phyloP scores from a whole-genome alignment of 1,140 invertebrate genomes.

The Lordiphosa collinella region DNA sequence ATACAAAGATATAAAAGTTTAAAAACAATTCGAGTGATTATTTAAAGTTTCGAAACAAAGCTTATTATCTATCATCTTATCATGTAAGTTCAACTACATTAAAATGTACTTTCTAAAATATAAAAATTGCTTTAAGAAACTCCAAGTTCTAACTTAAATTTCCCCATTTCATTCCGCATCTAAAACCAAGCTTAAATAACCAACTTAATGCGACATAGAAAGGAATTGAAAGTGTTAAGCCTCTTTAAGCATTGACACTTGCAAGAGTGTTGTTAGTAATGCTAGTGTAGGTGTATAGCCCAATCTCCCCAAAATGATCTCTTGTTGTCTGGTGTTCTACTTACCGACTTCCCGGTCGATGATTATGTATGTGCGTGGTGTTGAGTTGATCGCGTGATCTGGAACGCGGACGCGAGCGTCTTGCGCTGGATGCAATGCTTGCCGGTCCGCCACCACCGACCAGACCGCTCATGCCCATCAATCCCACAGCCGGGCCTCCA shows the following conservation, averaged over 20 bases:
- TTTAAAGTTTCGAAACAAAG: too few species aligned
- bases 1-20: too few species aligned
- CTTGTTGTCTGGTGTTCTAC: conserved; percentile 36
- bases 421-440: conserved; percentile 83
- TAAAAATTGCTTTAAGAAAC: too few species aligned
- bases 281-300: not conserved
- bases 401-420: conserved; percentile 84
- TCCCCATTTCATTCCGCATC: too few species aligned
- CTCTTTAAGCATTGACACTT: conserved; percentile 19
- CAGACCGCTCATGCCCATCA: conserved; percentile 63
- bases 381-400: conserved; percentile 82
- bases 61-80: too few species aligned
- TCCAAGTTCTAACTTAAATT: too few species aligned
- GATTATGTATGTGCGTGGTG: conserved; percentile 79
- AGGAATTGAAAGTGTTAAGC: not conserved
- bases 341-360: conserved; percentile 82
- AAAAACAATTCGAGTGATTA: too few species aligned
- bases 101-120: too few species aligned
- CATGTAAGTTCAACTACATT: too few species aligned
- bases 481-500: conserved; percentile 58
- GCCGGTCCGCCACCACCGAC: conserved; percentile 71
- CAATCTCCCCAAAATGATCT: conserved; percentile 3
- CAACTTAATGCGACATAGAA: too few species aligned
- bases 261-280: not conserved
- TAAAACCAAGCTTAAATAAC: too few species aligned